Conservation (phyloP, 2,113 vertebrate species). For the Plotosus lineatus region DNA sequence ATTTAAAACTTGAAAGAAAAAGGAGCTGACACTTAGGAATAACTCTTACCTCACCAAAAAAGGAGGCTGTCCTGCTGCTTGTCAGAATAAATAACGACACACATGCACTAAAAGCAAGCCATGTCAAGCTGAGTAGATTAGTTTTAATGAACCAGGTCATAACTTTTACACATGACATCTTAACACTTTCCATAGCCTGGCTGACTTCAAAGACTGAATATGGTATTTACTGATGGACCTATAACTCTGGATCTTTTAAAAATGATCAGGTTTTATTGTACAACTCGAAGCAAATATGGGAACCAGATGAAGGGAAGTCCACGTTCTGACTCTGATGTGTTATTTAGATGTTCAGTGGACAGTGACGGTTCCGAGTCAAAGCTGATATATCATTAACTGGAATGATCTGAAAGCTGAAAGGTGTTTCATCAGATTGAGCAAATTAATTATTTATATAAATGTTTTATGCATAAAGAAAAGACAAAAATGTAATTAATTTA, state of each 20-base stretch:
- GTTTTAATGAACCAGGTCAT: conserved; percentile 70
- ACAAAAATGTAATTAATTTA: not conserved
- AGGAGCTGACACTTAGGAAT: conserved; percentile 57
- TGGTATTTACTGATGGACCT: conserved; percentile 75
- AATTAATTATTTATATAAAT: not conserved
- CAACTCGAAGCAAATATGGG: conserved; percentile 67
- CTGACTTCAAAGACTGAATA: conserved; percentile 75
- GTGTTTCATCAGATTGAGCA: not conserved
- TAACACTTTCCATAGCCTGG: conserved; percentile 71
- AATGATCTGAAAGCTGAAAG: not conserved
- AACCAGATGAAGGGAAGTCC: conserved; percentile 74
- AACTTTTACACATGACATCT: conserved; percentile 76
- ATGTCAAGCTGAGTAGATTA: conserved; percentile 68
- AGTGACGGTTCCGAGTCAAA: conserved; percentile 1
- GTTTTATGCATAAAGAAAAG: not conserved
- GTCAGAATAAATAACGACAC: conserved; percentile 72
- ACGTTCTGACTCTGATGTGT: conserved; percentile 53
- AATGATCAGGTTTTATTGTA: conserved; percentile 76
- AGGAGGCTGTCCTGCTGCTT: conserved; percentile 56
- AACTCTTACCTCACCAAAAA: conserved; percentile 44
- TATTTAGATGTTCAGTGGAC: conserved; percentile 50
- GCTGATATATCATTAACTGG: not conserved
- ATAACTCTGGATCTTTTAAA: conserved; percentile 75
- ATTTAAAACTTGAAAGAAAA: conserved; percentile 39
- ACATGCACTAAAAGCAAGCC: conserved; percentile 59